Evolutionary conservation across 2,888 invertebrate species (phyloP).

Genomic region (Creontiades dilutus): DNA sequence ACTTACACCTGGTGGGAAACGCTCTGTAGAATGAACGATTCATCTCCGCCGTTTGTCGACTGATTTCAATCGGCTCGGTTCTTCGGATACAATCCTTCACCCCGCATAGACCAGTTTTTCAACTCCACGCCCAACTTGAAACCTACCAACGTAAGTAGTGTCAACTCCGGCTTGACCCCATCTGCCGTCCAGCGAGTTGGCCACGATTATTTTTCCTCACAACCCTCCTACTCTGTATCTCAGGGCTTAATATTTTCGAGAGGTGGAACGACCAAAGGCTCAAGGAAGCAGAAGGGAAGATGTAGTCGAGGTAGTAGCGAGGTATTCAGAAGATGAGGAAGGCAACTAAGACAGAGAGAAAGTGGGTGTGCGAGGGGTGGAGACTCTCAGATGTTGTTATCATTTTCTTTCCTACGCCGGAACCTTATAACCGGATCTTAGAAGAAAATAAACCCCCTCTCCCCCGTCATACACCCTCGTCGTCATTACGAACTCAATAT

Average conservation of each 20-base stretch:
- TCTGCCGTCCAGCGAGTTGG: no score
- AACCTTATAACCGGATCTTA: conserved; percentile 8
- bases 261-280: background rate
- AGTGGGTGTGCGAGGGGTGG: background rate
- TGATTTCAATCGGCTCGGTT: no score
- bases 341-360: background rate
- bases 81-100: no score
- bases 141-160: no score
- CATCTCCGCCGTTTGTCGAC: no score
- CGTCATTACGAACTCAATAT: conserved; percentile 8
- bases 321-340: background rate
- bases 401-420: conserved; percentile 9
- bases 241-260: background rate
- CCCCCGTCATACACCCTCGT: background rate
- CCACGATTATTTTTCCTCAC: background rate
- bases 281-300: background rate
- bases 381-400: conserved; percentile 24
- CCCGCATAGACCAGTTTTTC: no score
- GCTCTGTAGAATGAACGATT: no score
- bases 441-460: background rate
- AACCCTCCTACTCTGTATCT: background rate
- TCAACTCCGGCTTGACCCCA: no score
- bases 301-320: background rate
- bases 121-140: no score
- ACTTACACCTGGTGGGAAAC: no score